phyloP scores from a whole-genome alignment of 1,140 invertebrate genomes.

The Cotesia chilonis region DNA sequence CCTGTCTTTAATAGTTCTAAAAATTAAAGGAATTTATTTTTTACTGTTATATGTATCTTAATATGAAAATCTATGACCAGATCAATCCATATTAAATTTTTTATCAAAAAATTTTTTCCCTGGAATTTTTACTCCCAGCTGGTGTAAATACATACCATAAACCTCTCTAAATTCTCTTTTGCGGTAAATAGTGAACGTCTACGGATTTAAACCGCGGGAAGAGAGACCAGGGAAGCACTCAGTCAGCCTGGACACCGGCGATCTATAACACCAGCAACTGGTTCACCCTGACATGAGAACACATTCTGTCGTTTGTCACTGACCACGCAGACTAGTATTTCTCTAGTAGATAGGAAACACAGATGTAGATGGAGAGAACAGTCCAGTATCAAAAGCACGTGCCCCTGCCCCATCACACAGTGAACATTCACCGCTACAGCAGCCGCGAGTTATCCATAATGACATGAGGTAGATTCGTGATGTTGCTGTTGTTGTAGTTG shows the following conservation, averaged over 20 bases:
- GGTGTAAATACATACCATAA: no score
- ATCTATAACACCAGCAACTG: not conserved
- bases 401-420: conserved; percentile 5
- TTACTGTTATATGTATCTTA: no score
- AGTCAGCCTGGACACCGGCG: not conserved
- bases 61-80: no score
- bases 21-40: no score
- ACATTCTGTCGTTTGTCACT: conserved; percentile 46
- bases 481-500: conserved; percentile 35
- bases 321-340: conserved; percentile 27
- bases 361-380: conserved; percentile 23
- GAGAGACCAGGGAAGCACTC: no score
- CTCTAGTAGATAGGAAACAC: not conserved
- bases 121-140: no score
- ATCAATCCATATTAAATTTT: no score
- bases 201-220: no score
- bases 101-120: no score
- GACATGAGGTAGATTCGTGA: not conserved
- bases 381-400: conserved; percentile 24
- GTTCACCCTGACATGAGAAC: not conserved
- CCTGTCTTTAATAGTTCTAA: no score
- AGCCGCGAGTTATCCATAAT: not conserved
- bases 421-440: conserved; percentile 17
- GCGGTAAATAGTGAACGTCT: no score
- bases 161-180: no score